Base-by-base conservation (phyloP, 2,888 invertebrate species). In the Heliconius aoede region DNA sequence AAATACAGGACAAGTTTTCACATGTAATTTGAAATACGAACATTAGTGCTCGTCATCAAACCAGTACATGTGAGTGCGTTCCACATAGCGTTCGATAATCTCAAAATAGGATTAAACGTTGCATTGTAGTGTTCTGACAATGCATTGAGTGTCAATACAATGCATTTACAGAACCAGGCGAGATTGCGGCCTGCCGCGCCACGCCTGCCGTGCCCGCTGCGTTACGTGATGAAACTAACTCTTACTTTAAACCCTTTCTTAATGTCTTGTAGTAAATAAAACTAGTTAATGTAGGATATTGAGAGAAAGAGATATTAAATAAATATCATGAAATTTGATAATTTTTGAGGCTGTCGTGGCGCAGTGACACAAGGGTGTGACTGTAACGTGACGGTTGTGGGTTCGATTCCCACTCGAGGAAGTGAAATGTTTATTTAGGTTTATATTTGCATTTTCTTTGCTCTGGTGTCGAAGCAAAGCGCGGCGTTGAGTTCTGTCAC, bases 21-120 rank as follows among this genome's bases (percentile, higher is more conserved):
- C 32, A 32, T 51, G 18, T 60, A 69, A 74, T 62, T 74, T 62
- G 74, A 69, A 69, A 74, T 62, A 32, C 60, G 60, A 68, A 61
- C 18, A 30, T 61, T 30, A 61, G 32, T 61, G 15, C 15, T 46
- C 74, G 61, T 51, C 61, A 62, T 55, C 51, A 51, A 69, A 69
- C 61, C 61, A 62, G 24, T 69, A 74, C 62, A 21, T 69, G 62
- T 58, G 72, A 55, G 71, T 36, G 32, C 61, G 69, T 21, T 64
- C 32, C 28, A 64, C 36, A 24, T 64, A 26, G 28, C 40, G 69
- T 58, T 69, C 69, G 60, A 61, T 51, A 73, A 73, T 68, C 73
- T 51, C 51, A 58, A 65, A 77, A 77, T 77, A 71, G 77, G 73
- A 77, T 77, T 77, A 74, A 73, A 71, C 69, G 71, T 71, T 18